Conservation (phyloP, 2,797 vertebrate genomes). For the Cuculus canorus region DNA sequence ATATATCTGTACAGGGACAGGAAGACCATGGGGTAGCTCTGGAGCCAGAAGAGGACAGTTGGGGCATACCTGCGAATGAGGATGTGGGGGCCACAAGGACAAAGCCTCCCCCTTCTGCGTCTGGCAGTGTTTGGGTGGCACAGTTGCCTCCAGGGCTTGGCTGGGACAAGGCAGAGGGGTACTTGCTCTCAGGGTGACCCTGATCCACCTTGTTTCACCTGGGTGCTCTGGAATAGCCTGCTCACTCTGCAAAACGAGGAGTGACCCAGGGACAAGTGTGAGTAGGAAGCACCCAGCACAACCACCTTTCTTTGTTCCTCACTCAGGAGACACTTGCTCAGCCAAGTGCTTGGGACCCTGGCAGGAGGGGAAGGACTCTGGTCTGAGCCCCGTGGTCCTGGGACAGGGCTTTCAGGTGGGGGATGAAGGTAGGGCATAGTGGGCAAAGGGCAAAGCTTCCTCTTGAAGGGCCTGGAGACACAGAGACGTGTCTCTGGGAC, state of each 20-base stretch:
- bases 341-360: not conserved
- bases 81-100: not conserved
- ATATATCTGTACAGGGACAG: constrained; percentile 83
- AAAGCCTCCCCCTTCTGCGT: not conserved
- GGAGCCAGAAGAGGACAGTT: not conserved
- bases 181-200: not conserved
- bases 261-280: rapidly evolving
- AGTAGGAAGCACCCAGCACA: not conserved
- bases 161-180: not conserved
- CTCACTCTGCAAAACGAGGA: not conserved
- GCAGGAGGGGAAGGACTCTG: not conserved
- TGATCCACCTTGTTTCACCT: not conserved
- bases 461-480: not conserved
- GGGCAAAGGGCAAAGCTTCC: not conserved
- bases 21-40: not conserved
- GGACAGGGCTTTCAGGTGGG: rapidly evolving
- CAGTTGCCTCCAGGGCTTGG: not conserved
- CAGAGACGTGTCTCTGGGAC: not conserved
- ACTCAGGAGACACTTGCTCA: not conserved
- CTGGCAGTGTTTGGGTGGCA: not conserved
- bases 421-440: not conserved
- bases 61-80: not conserved
- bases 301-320: not conserved
- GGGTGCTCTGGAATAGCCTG: not conserved
- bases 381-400: rapidly evolving